Conservation (phyloP, 1,140 invertebrate genomes). For the Cotesia glomerata region DNA sequence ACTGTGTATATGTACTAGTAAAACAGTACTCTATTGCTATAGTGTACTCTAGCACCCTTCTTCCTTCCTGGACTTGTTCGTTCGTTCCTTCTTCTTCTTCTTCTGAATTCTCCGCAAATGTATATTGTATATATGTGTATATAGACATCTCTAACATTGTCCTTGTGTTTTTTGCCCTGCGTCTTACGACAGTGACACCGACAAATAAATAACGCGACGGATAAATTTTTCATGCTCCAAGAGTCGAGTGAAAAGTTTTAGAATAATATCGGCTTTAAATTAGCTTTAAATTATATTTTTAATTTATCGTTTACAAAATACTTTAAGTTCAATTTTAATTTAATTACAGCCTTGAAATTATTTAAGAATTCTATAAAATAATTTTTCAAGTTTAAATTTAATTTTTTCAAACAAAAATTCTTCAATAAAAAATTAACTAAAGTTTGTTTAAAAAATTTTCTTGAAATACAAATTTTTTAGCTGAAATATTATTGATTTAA, state of each 20-base stretch:
- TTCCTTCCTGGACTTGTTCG: slow-evolving; percentile 8
- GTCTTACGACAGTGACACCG: background rate
- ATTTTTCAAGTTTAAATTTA: no score
- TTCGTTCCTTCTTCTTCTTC: background rate
- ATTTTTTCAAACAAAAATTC: no score
- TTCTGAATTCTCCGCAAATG: background rate
- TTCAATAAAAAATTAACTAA: no score
- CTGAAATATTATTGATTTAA: no score
- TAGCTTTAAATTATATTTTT: no score
- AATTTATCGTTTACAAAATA: no score
- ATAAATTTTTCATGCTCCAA: slow-evolving; percentile 14
- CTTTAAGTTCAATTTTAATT: no score
- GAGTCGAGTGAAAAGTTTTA: background rate
- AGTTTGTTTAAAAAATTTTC: no score
- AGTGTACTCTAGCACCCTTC: slow-evolving; percentile 34
- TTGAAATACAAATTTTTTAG: no score
- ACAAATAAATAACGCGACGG: slow-evolving; percentile 15
- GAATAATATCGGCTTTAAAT: background rate
- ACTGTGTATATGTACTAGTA: slow-evolving; percentile 8
- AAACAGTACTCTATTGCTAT: slow-evolving; percentile 28
- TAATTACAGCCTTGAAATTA: no score
- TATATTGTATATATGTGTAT: background rate
- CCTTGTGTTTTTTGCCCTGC: background rate
- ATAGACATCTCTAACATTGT: background rate
- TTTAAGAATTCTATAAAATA: no score